Base-by-base conservation (phyloP, 2,888 invertebrate genomes). In the Plagodis dolabraria region DNA sequence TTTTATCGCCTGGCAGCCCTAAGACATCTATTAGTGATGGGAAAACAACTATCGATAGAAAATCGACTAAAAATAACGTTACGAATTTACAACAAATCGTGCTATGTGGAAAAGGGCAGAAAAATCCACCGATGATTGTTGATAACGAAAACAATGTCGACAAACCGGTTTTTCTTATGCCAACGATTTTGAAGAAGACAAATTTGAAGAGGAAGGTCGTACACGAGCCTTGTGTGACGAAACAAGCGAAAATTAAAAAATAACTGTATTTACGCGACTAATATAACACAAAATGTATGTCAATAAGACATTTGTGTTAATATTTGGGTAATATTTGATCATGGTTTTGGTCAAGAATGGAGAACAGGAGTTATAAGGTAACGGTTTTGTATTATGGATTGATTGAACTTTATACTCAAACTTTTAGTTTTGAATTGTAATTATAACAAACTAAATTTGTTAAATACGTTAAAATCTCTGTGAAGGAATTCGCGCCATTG, bases 1-100 rank as follows among this genome's bases (percentile, higher is more conserved):
- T 67, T 5, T 7, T 67, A 22, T 12, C 36, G 33, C 44, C 62
- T 40, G 47, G 54, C 46, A 43, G 33, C 33, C 45, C 36, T 36
- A 33, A 2, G 8, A 43, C 34, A n/a, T 7, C 43, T 5, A 43
- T 7, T 33, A 57, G 44, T 44, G 47, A 0, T 7, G 48, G 4
- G 35, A 53, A 44, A n/a, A 12, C 5, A 1, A 0, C 33, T 5
- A 33, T 34, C 43, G 42, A 33, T 33, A 48, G 33, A 22, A 12
- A 58, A 48, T 33, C 38, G 47, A 58, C 46, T 35, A 12, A 40
- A 38, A 8, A 10, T 11, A 57, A 56, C 12, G 34, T 6, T 42
- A 5, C 44, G 0, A 38, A 53, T 7, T 9, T 44, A 11, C 33
- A 44, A 6, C 33, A 58, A 5, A 47, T 57, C 7, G 2, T n/a